These are phyloP conservation scores for Odobenus rosmarus DNA, from an alignment of 2,113 vertebrate species.

Conservation along the genomic window DNA sequence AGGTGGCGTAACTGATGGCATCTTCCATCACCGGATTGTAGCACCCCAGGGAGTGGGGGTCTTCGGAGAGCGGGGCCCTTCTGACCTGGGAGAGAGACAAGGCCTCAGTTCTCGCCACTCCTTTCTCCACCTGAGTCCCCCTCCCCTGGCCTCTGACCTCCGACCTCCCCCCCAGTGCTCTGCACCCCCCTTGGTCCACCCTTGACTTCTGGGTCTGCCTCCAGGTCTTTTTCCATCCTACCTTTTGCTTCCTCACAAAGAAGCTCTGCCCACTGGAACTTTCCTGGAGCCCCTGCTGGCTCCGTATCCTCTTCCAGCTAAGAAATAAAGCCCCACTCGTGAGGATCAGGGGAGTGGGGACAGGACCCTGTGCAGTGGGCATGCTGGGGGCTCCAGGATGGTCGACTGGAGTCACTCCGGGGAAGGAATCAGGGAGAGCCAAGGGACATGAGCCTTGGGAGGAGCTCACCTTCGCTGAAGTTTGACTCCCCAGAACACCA, in stretches of 20 bases:
- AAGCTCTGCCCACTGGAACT: constrained; percentile 88
- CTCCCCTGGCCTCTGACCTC: not conserved
- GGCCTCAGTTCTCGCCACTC: not conserved
- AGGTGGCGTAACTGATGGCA: not conserved
- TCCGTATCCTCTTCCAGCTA: constrained; percentile 68
- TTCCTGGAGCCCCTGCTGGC: constrained; percentile 76
- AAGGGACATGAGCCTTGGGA: constrained; percentile 86
- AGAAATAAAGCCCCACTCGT: not conserved
- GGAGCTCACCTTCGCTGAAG: constrained; percentile 75
- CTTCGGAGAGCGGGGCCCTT: not conserved
- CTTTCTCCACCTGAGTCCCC: rapidly evolving
- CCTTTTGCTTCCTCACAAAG: constrained; percentile 93
- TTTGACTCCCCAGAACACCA: constrained; percentile 34
- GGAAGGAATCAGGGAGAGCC: constrained; percentile 66
- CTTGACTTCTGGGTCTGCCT: constrained; percentile 88
- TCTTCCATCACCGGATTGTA: constrained; percentile 68
- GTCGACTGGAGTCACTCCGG: rapidly evolving
- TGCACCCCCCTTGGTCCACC: constrained; percentile 10
- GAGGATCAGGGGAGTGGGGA: not conserved
- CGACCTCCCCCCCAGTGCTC: not conserved
- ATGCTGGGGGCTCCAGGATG: not conserved
- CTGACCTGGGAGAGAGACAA: constrained; percentile 28
- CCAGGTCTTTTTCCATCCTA: constrained; percentile 84
- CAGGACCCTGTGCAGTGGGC: not conserved
- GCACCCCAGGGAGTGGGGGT: constrained; percentile 56